Base-by-base conservation (phyloP, 2,113 vertebrate species). In the Poeciliopsis occidentalis region DNA sequence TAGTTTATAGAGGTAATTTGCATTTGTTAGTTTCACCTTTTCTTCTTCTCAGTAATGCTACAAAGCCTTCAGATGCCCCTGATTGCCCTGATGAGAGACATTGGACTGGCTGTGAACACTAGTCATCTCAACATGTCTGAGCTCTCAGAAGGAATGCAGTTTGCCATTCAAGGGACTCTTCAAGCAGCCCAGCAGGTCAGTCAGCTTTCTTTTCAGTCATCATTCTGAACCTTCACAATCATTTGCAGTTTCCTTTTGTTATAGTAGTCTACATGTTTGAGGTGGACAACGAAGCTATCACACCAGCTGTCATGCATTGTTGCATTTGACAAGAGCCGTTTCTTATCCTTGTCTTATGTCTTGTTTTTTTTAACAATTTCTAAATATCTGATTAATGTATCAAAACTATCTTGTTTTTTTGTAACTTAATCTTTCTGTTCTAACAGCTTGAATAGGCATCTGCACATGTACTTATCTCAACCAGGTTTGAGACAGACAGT, bases 151-250 rank as follows among this genome's bases (percentile, higher is more conserved):
- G 64, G 12, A 31, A 69, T 94, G 66, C 84, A 79, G 51, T 19
- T 39, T 60, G 86, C 92, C 8, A 73, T 93, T 12, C 69, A 88
- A 62, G 12, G 1, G 41, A 94, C 92, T 0, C 2, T 91, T 54
- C 26, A 82, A 68, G 77, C 77, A 6, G 85, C 73, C 60, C 31
- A 88, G 39, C 88, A 94, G 93, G 94, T 95, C 76, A 73, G 87
- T 72, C 44, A 3, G 8, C 30, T 6, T 76, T 81, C 30, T 76
- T 2, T 64, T 15, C 34, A 3, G 12, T 13, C 0, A 26, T 66
- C 7, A 26, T n/a, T 66, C 12, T 26, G 5, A 12, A 8, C 44
- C 1, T 27, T 63, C 4, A 24, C 13, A 31, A 30, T 62, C 19
- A 64, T 64, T 75, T 27, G 8, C 31, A 30, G 1, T 37, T n/a